Evolutionary conservation across 2,797 vertebrate species (phyloP), one percentile per base, ranked within the genome.

Genomic region (Lophius americanus): DNA sequence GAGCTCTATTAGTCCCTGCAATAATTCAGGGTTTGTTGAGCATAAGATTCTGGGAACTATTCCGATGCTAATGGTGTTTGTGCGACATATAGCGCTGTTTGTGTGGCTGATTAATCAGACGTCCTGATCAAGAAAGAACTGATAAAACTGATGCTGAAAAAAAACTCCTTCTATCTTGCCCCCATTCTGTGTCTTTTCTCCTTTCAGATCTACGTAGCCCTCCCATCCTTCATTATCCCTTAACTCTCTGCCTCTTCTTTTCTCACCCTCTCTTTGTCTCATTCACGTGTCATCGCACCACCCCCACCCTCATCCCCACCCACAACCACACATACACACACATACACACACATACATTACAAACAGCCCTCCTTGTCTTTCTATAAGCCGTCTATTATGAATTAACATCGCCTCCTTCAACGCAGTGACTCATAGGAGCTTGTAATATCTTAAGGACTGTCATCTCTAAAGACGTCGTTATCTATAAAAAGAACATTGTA

Each of bases 401-500:
- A 76, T 83, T 68, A 50, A 9, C 82, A 78, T 78, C 63, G 43
- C 5, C 54, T 5, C 44, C 76, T 72, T 81, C 69, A 71, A 59
- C 44, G 67, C 64, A 42, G 52, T 75, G 73, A 81, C 75, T 85
- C 73, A 85, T 60, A 66, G 61, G 70, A 60, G 77, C 78, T 83
- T 88, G 85, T 81, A 82, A 83, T 85, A 60, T 81, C 74, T 84
- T 82, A 76, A 82, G 67, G 70, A 48, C 77, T 70, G 63, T 63
- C 87, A 79, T 85, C 64, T 75, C 46, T 68, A 83, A 78, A 72
- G 87, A 85, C 77, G 64, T 67, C 44, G 61, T 13, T 4, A 61
- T 87, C 74, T 85, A 86, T 81, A 84, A 90, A 87, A 87, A 88
- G 75, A 82, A 67, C 62, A 70, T 62, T 61, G 70, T 79, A 79